Base-by-base conservation (phyloP, 2,888 invertebrate species). In the Microplitis manilae region DNA sequence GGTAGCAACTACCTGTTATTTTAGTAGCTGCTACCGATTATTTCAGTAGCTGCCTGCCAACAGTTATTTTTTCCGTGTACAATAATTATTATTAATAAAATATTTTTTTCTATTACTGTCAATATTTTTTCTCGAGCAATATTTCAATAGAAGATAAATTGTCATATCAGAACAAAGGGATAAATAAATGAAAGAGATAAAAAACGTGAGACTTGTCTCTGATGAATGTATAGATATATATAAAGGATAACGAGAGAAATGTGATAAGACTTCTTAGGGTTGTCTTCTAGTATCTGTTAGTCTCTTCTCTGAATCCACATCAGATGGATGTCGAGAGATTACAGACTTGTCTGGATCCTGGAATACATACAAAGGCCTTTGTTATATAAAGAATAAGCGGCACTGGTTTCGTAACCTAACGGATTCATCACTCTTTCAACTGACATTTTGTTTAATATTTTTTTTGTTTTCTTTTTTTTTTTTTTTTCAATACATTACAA, bases 301-400 rank as follows among this genome's bases (percentile, higher is more conserved):
- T 50, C 50, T 50, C 20, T 30, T 5, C 39, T 4, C 30, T 4
- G 30, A 30, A 30, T 30, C 30, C 30, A 30, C 20, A 67, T 72
- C 60, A 30, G 68, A 72, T 68, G 39, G 68, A 72, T 59, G 40
- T 60, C 15, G 20, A 60, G 61, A 76, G 76, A 76, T 67, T 30
- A 13, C 61, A 72, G 67, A 71, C 67, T 61, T 59, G 41, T 38
- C 67, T 15, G 13, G 20, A 20, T 40, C 9, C 50, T 60, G 39
- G 20, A 39, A 76, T 59, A 59, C 40, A 71, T 38, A 64, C 71
- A 76, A 71, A 76, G 60, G 17, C 39, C 76, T 76, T 76, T 76
- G 61, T 60, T 13, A 39, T 41, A 41, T 41, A 64, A 59, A 38
- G 65, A 60, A 70, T 68, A 20, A 59, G 30, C 39, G n/a, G 17